A percentile compares a stretch with the other conserved stretches of the same genome.
These are phyloP conservation scores for Pimephales promelas DNA, from an alignment of 2,113 vertebrate genomes.

Conservation along the genomic window DNA sequence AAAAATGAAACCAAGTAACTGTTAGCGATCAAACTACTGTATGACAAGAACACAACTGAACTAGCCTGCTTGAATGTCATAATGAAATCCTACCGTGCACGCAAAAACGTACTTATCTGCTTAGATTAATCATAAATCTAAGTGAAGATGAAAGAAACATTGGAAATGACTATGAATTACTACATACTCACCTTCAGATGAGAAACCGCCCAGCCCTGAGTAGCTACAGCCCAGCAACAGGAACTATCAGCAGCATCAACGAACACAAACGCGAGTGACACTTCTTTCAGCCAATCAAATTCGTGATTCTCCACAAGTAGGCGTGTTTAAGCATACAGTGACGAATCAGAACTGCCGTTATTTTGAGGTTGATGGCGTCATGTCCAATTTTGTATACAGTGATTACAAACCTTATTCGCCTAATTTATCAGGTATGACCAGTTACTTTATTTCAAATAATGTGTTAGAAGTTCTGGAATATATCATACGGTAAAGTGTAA, in stretches of 20 bases:
- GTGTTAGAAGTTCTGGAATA: background rate
- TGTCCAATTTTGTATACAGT: background rate
- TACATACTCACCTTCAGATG: background rate
- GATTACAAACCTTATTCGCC: background rate
- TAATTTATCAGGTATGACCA: background rate
- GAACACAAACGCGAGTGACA: conserved; percentile 12
- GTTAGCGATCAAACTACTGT: background rate
- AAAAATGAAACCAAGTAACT: background rate
- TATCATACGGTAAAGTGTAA: background rate
- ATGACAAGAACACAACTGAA: background rate
- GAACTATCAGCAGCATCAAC: background rate
- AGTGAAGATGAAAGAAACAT: background rate
- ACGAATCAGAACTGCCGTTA: conserved; percentile 4
- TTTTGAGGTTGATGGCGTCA: background rate
- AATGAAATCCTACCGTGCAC: background rate
- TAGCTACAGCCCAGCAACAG: background rate
- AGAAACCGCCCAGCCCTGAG: background rate
- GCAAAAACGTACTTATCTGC: background rate
- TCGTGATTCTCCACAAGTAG: background rate
- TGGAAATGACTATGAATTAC: background rate
- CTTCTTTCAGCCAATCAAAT: background rate
- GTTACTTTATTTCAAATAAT: background rate
- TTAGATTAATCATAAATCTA: background rate
- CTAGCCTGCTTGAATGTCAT: conserved; percentile 17
- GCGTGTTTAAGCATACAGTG: background rate